Percentiles rank a stretch among this genome's conserved stretches.
Conservation (phyloP, 2,113 vertebrate species). For the Phrynosoma platyrhinos region DNA sequence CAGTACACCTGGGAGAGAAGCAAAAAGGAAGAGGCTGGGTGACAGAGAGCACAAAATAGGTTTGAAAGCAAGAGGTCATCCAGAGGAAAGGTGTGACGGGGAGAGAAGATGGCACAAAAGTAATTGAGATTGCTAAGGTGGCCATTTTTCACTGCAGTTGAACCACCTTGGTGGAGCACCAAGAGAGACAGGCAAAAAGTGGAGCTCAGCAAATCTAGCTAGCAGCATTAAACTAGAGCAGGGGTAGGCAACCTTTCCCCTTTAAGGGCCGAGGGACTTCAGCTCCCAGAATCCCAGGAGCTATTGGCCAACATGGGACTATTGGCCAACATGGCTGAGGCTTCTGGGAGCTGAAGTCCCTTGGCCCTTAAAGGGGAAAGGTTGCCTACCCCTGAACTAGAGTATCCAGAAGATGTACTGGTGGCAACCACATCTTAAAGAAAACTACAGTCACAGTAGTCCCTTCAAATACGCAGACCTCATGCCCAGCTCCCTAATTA, state of each 20-base stretch:
- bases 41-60: neutral
- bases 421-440: neutral
- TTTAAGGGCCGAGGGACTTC: too few relatives aligned
- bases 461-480: too few relatives aligned
- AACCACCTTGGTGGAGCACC: neutral
- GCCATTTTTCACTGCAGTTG: neutral
- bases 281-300: too few relatives aligned
- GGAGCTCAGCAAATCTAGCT: neutral
- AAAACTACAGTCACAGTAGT: neutral
- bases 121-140: fast-evolving
- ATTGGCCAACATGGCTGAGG: too few relatives aligned
- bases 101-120: neutral
- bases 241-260: too few relatives aligned
- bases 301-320: too few relatives aligned
- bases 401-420: neutral
- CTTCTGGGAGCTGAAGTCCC: too few relatives aligned
- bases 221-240: neutral
- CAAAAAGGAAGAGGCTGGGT: neutral
- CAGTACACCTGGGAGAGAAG: conserved; percentile 78
- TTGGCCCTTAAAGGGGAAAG: too few relatives aligned
- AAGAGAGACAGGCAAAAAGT: neutral
- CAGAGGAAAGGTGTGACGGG: neutral
- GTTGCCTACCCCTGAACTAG: too few relatives aligned
- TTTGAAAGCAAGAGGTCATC: neutral
- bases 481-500: neutral